A percentile compares a stretch with the other conserved stretches of the same genome.
Conservation (phyloP, 2,113 vertebrate genomes). For the Peucedramus taeniatus region DNA sequence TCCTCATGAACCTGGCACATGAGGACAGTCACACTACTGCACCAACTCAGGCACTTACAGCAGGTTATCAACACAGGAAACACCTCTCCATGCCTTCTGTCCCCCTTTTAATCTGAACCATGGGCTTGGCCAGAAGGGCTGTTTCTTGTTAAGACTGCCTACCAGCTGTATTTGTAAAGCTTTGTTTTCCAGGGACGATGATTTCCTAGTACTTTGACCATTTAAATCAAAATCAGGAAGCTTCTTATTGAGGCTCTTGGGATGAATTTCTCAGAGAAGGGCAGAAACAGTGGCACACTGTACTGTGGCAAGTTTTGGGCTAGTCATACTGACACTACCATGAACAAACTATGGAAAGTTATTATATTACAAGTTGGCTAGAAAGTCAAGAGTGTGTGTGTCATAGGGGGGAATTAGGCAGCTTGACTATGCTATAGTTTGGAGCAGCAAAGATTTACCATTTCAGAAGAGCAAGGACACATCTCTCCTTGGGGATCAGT, state of each 20-base stretch:
- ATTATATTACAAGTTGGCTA: neutral
- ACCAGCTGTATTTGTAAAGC: neutral
- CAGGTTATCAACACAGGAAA: neutral
- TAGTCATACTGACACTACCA: neutral
- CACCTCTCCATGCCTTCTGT: accelerated
- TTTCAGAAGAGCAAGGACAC: neutral
- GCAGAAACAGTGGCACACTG: neutral
- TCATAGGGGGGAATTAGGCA: accelerated
- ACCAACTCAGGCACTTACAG: neutral
- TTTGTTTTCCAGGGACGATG: neutral
- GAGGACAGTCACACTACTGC: neutral
- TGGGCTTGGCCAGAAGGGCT: neutral
- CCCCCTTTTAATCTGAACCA: neutral
- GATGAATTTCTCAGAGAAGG: neutral
- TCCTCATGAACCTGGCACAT: neutral
- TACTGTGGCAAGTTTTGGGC: neutral
- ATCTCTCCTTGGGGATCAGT: neutral
- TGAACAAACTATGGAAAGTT: neutral
- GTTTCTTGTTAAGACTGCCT: neutral
- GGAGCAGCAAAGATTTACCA: neutral
- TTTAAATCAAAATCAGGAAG: neutral
- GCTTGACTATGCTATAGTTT: neutral
- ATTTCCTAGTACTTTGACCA: neutral
- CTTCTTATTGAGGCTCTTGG: neutral
- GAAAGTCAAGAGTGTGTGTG: neutral